Base-by-base conservation (phyloP, 1,140 invertebrate species). In the Cotesia glomerata region DNA sequence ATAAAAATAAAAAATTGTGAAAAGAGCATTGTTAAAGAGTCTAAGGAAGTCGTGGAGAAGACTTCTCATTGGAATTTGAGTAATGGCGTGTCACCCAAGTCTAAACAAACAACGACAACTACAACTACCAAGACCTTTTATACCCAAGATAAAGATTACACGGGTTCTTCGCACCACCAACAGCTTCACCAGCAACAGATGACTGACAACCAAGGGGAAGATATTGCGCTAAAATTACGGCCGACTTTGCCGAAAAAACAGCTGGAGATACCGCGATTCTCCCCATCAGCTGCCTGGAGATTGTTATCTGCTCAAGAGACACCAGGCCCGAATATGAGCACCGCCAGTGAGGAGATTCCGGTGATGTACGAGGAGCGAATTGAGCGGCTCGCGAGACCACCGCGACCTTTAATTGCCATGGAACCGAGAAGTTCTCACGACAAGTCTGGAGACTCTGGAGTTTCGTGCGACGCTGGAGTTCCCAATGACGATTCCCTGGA, bases 211-310 rank as follows among this genome's bases (percentile, higher is more conserved):
- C 61, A 75, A 11, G 65, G 62, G 58, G 79, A 90, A 35, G 90
- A 91, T 32, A 93, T 95, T 63, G 90, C 91, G 26, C 83, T 95
- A 56, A 90, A 92, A 51, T 81, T 95, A 69, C 87, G 94, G 0
- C 94, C 94, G 2, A 94, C 92, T 0, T 79, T 95, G 69, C 94
- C 94, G 1, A 92, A 93, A 76, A 93, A 94, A 76, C 91, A 91
- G 77, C 86, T 90, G 11, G 91, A 93, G 69, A 91, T 93, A 18
- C 93, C 94, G 0, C 84, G 92, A 72, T 95, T 95, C 85, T 95
- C 93, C 13, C 94, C 94, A 2, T 90, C 92, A 0, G 90, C 93
- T n/a, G 94, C 94, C 0, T 96, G 94, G 94, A 89, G 92, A 75
- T 89, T 92, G 26, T 85, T 96, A 4, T 90, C 90, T 7, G 83